Conservation (phyloP, 2,888 invertebrate genomes). For the Lacanobia oleracea region DNA sequence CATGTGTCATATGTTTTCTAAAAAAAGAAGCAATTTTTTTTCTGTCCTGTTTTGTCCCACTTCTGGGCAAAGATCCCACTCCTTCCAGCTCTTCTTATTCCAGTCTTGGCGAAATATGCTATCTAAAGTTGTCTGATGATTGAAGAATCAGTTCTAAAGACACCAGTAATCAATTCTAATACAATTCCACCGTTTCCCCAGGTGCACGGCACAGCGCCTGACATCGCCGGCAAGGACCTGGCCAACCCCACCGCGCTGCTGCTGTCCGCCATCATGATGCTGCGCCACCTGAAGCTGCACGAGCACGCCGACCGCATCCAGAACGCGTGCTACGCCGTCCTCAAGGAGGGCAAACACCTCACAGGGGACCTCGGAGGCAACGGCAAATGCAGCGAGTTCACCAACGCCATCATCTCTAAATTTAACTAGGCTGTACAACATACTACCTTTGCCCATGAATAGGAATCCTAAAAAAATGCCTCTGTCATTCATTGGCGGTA, state of each 20-base stretch:
- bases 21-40: no score
- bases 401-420: slow-evolving; percentile 95
- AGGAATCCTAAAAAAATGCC: slow-evolving; percentile 21
- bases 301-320: slow-evolving; percentile 95
- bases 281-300: slow-evolving; percentile 96
- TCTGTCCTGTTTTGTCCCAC: not conserved
- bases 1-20: not conserved
- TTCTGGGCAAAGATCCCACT: not conserved
- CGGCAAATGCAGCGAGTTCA: slow-evolving; percentile 99
- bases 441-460: slow-evolving; percentile 38
- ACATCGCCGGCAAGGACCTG: slow-evolving; percentile 99
- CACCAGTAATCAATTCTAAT: not conserved
- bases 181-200: slow-evolving; percentile 71
- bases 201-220: slow-evolving; percentile 99
- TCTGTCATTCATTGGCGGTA: slow-evolving; percentile 38
- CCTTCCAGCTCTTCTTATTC: not conserved
- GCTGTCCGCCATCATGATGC: slow-evolving; percentile 99
- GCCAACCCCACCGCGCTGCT: slow-evolving; percentile 99
- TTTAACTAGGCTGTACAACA: slow-evolving; percentile 74
- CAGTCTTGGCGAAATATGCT: not conserved
- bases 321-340: slow-evolving; percentile 95
- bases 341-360: slow-evolving; percentile 95
- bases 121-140: not conserved
- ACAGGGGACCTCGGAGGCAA: slow-evolving; percentile 99
- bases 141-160: not conserved